These are phyloP conservation scores for Coryphaenoides rupestris DNA, from an alignment of 2,113 vertebrate species.

Conservation along the genomic window DNA sequence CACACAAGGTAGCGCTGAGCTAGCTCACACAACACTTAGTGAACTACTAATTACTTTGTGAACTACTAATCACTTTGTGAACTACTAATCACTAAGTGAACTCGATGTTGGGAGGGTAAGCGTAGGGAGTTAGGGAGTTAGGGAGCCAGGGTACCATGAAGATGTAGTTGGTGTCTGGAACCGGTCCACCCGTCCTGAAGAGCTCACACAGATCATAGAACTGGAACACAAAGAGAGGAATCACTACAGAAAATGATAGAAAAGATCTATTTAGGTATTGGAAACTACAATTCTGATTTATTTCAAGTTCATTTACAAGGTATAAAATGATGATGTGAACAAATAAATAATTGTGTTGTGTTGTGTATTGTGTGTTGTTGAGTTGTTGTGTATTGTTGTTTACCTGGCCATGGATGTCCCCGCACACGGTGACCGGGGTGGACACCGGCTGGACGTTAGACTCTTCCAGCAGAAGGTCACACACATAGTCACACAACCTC, in stretches of 20 bases:
- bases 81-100: no score
- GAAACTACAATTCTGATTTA: no score
- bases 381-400: neutral
- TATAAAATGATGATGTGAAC: no score
- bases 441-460: slow-evolving; percentile 97
- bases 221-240: slow-evolving; percentile 61
- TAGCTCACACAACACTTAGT: neutral
- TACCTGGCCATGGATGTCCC: slow-evolving; percentile 98
- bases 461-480: slow-evolving; percentile 94
- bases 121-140: no score
- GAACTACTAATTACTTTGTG: no score
- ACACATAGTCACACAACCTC: slow-evolving; percentile 96
- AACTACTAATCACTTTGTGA: no score
- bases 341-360: no score
- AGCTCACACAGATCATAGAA: slow-evolving; percentile 98
- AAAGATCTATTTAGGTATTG: no score
- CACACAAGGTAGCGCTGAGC: neutral
- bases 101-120: no score
- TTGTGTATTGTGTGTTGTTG: no score
- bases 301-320: no score
- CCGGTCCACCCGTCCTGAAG: slow-evolving; percentile 95
- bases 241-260: neutral
- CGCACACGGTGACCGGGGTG: slow-evolving; percentile 95
- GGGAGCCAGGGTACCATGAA: slow-evolving; percentile 97
- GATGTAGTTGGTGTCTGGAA: slow-evolving; percentile 98